These are phyloP conservation scores for Poecilobothrus nobilitatus DNA, from an alignment of 2,888 invertebrate genomes.

Conservation along the genomic window DNA sequence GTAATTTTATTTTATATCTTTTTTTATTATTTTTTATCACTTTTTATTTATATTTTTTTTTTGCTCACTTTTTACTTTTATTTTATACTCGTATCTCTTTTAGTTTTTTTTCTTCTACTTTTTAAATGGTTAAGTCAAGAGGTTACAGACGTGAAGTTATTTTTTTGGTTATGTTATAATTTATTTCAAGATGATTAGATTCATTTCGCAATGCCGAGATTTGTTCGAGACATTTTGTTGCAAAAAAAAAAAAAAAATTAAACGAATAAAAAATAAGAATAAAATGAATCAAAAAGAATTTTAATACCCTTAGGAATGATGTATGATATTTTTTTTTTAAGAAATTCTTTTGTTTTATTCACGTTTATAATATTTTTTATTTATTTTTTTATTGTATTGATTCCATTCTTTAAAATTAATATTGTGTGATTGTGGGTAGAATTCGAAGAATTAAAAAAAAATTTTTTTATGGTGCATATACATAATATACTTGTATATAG, in stretches of 20 bases:
- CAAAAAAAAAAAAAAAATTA: background rate
- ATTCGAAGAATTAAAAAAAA: too few species aligned
- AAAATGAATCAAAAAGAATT: background rate
- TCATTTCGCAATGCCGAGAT: background rate
- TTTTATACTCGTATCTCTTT: background rate
- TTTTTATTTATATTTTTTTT: background rate
- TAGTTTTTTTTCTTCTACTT: background rate
- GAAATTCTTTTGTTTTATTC: background rate
- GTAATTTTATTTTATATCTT: too few species aligned
- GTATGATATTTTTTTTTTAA: background rate
- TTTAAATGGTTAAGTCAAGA: constrained; percentile 7
- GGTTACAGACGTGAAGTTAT: constrained; percentile 10
- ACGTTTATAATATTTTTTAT: background rate
- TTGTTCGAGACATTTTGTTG: constrained; percentile 1
- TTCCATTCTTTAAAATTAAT: too few species aligned
- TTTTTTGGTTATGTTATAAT: constrained; percentile 4
- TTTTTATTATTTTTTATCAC: too few species aligned
- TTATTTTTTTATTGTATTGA: too few species aligned
- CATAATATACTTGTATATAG: too few species aligned
- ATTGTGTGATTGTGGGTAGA: too few species aligned
- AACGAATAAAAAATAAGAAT: background rate
- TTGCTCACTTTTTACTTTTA: background rate
- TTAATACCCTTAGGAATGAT: background rate
- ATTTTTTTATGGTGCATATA: too few species aligned
- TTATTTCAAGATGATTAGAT: constrained; percentile 6